Base-by-base conservation (phyloP, 2,113 vertebrate species). In the Colinus virginianus region DNA sequence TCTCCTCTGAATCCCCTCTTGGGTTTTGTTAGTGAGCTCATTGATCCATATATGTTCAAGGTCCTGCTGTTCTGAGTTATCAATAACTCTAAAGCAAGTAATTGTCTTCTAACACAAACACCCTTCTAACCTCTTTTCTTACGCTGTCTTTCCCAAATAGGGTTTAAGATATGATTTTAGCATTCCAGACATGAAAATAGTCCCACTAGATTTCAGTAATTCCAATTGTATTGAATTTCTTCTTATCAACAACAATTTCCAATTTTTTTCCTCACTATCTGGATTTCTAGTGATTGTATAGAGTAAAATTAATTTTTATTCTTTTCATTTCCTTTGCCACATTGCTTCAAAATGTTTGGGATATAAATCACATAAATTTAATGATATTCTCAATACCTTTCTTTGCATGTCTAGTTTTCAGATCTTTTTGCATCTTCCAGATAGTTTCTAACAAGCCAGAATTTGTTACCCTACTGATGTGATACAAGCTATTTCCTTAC, bases 31-130 rank as follows among this genome's bases (percentile, higher is more conserved):
- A 86, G 45, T 71, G 63, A 84, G 62, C 22, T 48, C 69, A 58
- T 75, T 72, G 74, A 92, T 78, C 80, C 28, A 40, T 62, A 32
- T 58, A 32, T 71, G 58, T 72, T 86, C 62, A 72, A 75, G 45
- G 36, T 64, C 61, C 66, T 94, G 74, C 62, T 80, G 30, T 87
- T 94, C 76, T 80, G 53, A 91, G 68, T 91, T 94, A 81, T 81
- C 79, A 64, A 32, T 64, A 90, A 64, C 38, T 84, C 56, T 36
- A 90, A 81, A 91, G 22, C 20, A 86, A 84, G 14, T 75, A 92
- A 90, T 88, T 91, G 32, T 19, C 36, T 84, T 84, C 80, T 69
- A 76, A 83, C 89, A 51, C 1, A 17, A 78, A 16, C 40, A 81
- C 23, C 13, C 17, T 68, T 84, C 13, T 45, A 75, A 42, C 1